A percentile compares a stretch with the other conserved stretches of the same genome.
Evolutionary conservation across 2,113 vertebrate genomes (phyloP).

Genomic region (Microtus oregoni): DNA sequence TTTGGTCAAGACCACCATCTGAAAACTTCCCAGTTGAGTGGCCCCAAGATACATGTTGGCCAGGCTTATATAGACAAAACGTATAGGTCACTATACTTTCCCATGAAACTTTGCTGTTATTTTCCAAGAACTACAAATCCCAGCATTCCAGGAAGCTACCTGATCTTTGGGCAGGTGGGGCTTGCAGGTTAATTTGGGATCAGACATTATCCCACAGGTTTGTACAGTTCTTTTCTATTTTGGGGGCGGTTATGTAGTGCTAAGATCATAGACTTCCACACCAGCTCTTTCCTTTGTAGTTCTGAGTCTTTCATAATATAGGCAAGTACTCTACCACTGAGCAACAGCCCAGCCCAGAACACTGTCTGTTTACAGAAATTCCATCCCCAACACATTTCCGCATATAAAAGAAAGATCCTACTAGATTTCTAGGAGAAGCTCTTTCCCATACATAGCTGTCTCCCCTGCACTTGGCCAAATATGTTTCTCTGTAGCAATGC

Average conservation of each 20-base stretch:
- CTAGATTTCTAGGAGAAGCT: background rate
- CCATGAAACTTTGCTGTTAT: background rate
- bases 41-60: background rate
- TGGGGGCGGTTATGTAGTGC: background rate
- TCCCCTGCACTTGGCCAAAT: background rate
- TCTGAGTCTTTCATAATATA: background rate
- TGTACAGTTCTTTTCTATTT: background rate
- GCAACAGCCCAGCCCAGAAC: background rate
- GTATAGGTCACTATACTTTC: background rate
- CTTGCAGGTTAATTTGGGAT: background rate
- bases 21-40: background rate
- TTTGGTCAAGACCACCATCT: background rate
- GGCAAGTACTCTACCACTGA: background rate
- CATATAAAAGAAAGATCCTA: background rate
- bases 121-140: background rate
- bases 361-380: background rate
- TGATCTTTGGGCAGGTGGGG: background rate
- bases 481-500: background rate
- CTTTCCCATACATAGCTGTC: too few relatives aligned
- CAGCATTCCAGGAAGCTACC: background rate
- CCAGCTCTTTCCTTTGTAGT: background rate
- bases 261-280: background rate
- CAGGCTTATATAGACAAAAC: background rate
- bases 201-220: background rate
- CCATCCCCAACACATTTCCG: background rate